phyloP scores from a whole-genome alignment of 2,113 vertebrate species.

The Elachura formosa region DNA sequence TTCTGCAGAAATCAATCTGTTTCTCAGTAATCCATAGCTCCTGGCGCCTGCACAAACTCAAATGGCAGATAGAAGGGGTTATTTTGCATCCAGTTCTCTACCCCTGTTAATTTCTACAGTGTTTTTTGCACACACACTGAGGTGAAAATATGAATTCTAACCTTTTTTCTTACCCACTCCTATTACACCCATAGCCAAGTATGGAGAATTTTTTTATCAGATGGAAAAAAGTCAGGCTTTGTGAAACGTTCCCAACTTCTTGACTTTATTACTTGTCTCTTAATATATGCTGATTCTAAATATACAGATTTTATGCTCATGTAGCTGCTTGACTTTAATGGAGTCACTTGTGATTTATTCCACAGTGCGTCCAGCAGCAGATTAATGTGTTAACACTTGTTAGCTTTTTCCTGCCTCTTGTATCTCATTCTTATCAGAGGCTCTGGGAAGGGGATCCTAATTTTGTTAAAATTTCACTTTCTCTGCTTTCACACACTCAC shows the following conservation, averaged over 20 bases:
- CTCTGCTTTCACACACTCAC: neutral
- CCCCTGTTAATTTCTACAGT: neutral
- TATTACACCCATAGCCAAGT: neutral
- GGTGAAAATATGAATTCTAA: conserved; percentile 4
- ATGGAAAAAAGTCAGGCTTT: neutral
- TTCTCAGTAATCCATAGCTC: neutral
- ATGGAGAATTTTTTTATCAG: neutral
- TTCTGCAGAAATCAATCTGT: neutral
- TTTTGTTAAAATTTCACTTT: neutral
- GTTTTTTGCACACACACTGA: neutral
- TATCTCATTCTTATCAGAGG: neutral
- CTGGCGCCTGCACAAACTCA: neutral
- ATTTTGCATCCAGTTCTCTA: neutral
- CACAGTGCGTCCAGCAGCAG: neutral
- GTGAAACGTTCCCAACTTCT: neutral
- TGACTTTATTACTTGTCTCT: neutral
- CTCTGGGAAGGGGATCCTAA: neutral
- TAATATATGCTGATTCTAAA: conserved; percentile 31
- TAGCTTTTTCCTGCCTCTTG: neutral
- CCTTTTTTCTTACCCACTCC: neutral
- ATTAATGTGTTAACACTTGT: neutral
- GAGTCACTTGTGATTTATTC: conserved; percentile 14
- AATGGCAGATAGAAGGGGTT: neutral
- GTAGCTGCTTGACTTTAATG: conserved; percentile 12
- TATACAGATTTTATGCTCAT: neutral